phyloP scores from a whole-genome alignment of 2,113 vertebrate genomes.

The Odobenus rosmarus region DNA sequence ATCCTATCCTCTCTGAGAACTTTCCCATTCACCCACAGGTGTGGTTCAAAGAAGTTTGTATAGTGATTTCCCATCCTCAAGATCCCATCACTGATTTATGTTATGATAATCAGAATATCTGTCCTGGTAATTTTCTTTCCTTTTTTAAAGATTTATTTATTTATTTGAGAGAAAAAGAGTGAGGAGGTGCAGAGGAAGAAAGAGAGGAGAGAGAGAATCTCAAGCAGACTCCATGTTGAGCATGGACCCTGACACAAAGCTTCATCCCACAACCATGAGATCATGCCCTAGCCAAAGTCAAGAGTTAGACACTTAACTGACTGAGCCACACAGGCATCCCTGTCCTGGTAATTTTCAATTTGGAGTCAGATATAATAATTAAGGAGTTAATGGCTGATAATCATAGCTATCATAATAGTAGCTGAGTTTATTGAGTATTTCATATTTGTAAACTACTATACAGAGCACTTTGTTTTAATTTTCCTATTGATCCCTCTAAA shows the following conservation, averaged over 20 bases:
- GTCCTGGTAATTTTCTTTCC: background rate
- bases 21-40: background rate
- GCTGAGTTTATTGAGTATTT: background rate
- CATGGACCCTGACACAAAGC: accelerated
- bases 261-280: background rate
- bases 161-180: background rate
- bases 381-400: background rate
- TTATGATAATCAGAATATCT: background rate
- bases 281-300: background rate
- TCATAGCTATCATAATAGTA: background rate
- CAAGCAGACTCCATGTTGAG: background rate
- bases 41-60: background rate
- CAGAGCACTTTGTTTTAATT: background rate
- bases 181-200: background rate
- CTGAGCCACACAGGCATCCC: background rate
- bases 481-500: background rate
- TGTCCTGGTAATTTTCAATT: background rate
- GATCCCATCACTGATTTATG: background rate
- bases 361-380: background rate
- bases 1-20: background rate
- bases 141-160: background rate
- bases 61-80: background rate
- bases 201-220: background rate
- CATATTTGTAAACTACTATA: background rate
- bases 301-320: background rate